These are phyloP conservation scores for Rhyacophila brunnea DNA, from an alignment of 1,140 invertebrate genomes.

Conservation along the genomic window DNA sequence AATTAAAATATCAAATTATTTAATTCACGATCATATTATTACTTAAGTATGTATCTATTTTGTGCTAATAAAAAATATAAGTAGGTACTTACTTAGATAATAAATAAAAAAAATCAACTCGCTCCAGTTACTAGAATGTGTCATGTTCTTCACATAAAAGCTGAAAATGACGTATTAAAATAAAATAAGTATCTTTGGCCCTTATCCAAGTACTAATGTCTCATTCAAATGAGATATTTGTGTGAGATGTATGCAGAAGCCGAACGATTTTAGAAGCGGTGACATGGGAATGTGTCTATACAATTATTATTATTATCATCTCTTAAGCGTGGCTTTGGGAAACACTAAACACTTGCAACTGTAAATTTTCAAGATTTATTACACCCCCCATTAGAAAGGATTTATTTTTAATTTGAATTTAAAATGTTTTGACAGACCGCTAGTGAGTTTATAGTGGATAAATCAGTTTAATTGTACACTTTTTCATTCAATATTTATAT, in stretches of 20 bases:
- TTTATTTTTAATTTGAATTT: constrained; percentile 3
- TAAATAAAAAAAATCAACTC: too few species aligned
- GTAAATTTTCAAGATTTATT: constrained; percentile 20
- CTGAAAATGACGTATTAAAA: too few species aligned
- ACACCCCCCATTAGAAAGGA: constrained; percentile 1
- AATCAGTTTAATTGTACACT: too few species aligned
- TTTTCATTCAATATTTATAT: too few species aligned
- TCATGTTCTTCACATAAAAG: too few species aligned
- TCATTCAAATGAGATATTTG: constrained; percentile 52
- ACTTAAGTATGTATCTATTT: too few species aligned
- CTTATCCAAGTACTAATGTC: constrained; percentile 51
- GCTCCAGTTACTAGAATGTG: too few species aligned
- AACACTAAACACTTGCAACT: constrained; percentile 4
- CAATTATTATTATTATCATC: constrained; percentile 8
- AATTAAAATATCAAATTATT: too few species aligned
- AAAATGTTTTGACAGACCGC: neutral
- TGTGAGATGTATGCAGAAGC: constrained; percentile 4
- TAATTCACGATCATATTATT: too few species aligned
- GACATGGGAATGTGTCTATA: constrained; percentile 14
- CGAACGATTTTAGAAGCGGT: constrained; percentile 11
- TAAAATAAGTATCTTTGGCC: constrained; percentile 34
- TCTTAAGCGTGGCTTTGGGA: neutral
- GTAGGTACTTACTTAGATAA: too few species aligned
- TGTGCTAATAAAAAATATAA: too few species aligned
- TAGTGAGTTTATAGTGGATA: too few species aligned